These are phyloP conservation scores for Atrichornis clamosus DNA, from an alignment of 2,113 vertebrate species.

Conservation along the genomic window DNA sequence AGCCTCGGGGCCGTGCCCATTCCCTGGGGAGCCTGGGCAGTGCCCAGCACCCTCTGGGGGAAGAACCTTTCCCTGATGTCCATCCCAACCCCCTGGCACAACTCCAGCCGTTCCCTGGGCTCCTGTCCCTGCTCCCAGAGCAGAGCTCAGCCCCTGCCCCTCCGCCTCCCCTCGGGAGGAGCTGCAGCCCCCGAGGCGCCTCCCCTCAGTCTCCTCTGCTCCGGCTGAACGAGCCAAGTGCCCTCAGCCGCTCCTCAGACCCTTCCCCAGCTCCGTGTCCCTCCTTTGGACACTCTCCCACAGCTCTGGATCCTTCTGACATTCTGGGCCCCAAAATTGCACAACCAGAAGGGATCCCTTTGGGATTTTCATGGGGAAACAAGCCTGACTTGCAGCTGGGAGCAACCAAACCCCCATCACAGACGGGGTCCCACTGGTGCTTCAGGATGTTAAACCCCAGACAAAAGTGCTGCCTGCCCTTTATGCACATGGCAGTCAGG, in stretches of 20 bases:
- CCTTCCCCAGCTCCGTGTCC: neutral
- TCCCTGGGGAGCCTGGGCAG: neutral
- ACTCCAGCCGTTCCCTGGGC: neutral
- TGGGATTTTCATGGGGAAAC: neutral
- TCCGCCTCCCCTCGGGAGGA: neutral
- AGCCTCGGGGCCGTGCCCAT: neutral
- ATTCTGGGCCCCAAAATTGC: neutral
- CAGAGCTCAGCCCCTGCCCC: neutral
- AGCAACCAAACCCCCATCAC: neutral
- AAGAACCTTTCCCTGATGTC: neutral
- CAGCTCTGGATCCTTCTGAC: neutral
- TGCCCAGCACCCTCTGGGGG: neutral
- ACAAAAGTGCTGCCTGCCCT: neutral
- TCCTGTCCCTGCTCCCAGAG: neutral
- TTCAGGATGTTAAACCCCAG: neutral
- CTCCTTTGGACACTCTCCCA: neutral
- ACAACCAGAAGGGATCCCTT: neutral
- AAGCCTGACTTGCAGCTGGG: neutral
- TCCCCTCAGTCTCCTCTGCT: neutral
- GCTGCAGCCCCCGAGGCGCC: neutral
- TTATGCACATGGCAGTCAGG: accelerated
- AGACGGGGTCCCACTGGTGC: neutral
- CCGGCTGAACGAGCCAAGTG: neutral
- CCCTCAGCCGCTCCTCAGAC: neutral
- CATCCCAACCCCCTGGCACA: neutral